Base-by-base conservation (phyloP, 2,888 invertebrate species). In the Lycophotia porphyrea region DNA sequence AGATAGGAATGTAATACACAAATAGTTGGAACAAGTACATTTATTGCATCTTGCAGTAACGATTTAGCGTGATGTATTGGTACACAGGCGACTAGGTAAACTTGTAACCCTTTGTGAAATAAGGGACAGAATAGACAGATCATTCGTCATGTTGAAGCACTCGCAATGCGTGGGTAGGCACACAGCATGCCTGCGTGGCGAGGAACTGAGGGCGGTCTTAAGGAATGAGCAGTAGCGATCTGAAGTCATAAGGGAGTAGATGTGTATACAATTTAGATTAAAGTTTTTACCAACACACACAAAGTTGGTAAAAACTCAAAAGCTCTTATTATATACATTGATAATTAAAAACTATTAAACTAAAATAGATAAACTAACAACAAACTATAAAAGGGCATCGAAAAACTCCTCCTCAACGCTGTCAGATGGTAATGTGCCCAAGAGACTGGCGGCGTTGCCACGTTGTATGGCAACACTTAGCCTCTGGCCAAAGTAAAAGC, bases 181-280 rank as follows among this genome's bases (percentile, higher is more conserved):
- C 85, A 81, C 85, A 74, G 84, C 87, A 80, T 80, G 84, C 87
- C 78, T 84, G 78, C 42, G 42, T n/a, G 60, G 74, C 74, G 71
- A 64, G 47, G 55, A 74, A 73, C 65, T 66, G 15, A 1, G 49
- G 24, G 24, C 1, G 11, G 52, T 5, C 8, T 0, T 1, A n/a
- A 1, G 52, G 52, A n/a, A 1, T n/a, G 13, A 55, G 63, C 55
- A 1, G 0, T 0, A 69, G 74, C 78, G 78, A 8, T 39, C 4
- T n/a, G 8, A 0, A n/a, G 18, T 15, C 0, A 8, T 27, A 18
- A 18, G 15, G 18, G 18, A 0, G 2, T 55, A 0, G 5, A 7
- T 7, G 2, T 7, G 0, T 7, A 15, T 2, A 15, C 27, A 1
- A n/a, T 27, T 27, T 52, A 27, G n/a, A 52, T 11, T 5, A 2